Percentiles rank a stretch among this genome's conserved stretches.
Conservation (phyloP, 2,888 invertebrate genomes). For the Dendrolimus houi region DNA sequence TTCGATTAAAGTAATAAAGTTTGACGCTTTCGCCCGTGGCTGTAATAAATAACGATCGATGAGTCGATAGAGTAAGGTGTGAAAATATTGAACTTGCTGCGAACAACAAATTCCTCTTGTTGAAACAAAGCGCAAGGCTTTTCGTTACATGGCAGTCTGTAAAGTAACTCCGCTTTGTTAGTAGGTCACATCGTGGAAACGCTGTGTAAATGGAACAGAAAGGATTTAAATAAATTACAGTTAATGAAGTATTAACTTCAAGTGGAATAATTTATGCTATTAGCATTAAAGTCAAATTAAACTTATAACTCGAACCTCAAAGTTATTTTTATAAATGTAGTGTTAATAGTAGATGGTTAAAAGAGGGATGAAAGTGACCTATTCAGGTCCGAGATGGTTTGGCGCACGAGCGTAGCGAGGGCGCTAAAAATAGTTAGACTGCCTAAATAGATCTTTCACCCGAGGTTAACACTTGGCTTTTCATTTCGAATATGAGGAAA, state of each 20-base stretch:
- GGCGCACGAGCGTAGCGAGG: no score
- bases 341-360: no score
- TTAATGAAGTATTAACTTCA: not conserved
- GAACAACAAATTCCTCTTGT: not conserved
- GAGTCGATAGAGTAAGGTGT: conserved; percentile 18
- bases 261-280: not conserved
- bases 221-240: not conserved
- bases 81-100: conserved; percentile 23
- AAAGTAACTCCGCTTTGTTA: not conserved
- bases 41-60: conserved; percentile 24
- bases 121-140: not conserved
- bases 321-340: no score
- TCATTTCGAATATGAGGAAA: no score
- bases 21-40: conserved; percentile 14
- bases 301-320: no score
- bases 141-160: not conserved
- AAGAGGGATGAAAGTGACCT: no score
- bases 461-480: no score
- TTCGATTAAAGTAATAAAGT: conserved; percentile 39
- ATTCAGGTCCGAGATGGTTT: no score
- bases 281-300: no score
- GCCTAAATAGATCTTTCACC: no score
- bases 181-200: not conserved
- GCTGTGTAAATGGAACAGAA: not conserved
- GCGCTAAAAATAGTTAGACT: no score